These are phyloP conservation scores for Thereva unica DNA, from an alignment of 2,888 invertebrate species.

Conservation along the genomic window DNA sequence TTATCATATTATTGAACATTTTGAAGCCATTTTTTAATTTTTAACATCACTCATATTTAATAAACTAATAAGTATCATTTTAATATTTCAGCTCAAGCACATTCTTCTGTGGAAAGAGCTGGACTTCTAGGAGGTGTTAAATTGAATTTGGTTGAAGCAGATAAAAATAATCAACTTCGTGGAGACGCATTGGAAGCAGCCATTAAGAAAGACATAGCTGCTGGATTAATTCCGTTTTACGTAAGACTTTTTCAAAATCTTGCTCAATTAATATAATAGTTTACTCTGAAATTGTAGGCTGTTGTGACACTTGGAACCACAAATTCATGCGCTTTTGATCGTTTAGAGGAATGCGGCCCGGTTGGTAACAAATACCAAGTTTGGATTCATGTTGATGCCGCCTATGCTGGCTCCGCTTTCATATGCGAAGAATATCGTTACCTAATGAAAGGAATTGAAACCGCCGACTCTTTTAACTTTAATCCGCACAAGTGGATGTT, in stretches of 20 bases:
- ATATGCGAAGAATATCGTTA: slow-evolving; percentile 96
- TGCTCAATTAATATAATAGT: not conserved
- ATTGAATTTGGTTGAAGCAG: slow-evolving; percentile 73
- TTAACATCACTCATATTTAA: not conserved
- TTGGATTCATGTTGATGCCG: slow-evolving; percentile 97
- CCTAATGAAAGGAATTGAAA: slow-evolving; percentile 84
- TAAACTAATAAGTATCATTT: not conserved
- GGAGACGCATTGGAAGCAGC: slow-evolving; percentile 77
- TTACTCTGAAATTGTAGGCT: slow-evolving; percentile 60
- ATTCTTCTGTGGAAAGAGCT: slow-evolving; percentile 92
- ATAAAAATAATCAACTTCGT: slow-evolving; percentile 71
- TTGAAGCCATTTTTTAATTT: not conserved
- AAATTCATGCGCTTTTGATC: slow-evolving; percentile 93
- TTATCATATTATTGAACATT: too few species aligned
- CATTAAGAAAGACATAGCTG: slow-evolving; percentile 80
- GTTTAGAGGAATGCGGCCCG: slow-evolving; percentile 85
- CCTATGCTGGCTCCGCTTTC: slow-evolving; percentile 95
- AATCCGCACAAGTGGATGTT: slow-evolving; percentile 99
- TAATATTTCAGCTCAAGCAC: slow-evolving; percentile 72
- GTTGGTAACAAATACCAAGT: slow-evolving; percentile 76
- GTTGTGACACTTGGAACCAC: slow-evolving; percentile 94
- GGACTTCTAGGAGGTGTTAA: slow-evolving; percentile 86
- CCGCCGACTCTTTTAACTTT: slow-evolving; percentile 95
- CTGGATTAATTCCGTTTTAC: slow-evolving; percentile 94
- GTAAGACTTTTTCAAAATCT: slow-evolving; percentile 63